These are phyloP conservation scores for Nylanderia fulva DNA, from an alignment of 1,140 invertebrate species.

Conservation along the genomic window DNA sequence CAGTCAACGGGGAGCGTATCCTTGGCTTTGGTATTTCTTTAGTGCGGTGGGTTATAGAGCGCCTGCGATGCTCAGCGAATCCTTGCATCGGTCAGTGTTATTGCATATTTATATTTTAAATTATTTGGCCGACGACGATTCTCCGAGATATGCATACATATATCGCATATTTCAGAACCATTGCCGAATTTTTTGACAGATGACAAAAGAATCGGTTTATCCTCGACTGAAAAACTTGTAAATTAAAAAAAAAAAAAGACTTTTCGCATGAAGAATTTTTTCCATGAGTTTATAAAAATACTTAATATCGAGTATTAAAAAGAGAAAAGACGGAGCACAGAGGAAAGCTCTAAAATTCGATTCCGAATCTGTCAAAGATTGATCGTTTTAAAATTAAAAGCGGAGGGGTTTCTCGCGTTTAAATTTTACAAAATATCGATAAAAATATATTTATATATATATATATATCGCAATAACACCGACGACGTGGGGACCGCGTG, in stretches of 20 bases:
- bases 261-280: too few relatives aligned
- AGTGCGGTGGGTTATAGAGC: conserved; percentile 80
- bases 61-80: conserved; percentile 62
- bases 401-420: neutral
- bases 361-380: neutral
- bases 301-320: too few relatives aligned
- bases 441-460: too few relatives aligned
- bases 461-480: conserved; percentile 3
- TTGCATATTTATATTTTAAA: too few relatives aligned
- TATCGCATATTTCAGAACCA: neutral
- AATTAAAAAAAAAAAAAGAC: too few relatives aligned
- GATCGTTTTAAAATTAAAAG: neutral
- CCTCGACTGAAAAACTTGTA: too few relatives aligned
- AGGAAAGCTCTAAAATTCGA: neutral
- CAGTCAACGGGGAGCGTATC: conserved; percentile 69
- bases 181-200: neutral
- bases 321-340: too few relatives aligned
- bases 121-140: neutral
- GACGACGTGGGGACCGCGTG: conserved; percentile 17
- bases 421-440: neutral
- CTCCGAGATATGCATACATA: neutral
- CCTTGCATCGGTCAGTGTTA: conserved; percentile 22
- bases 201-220: too few relatives aligned
- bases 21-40: conserved; percentile 82
- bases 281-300: too few relatives aligned